Conservation (phyloP, 2,113 vertebrate genomes). For the Formicarius rufipectus region DNA sequence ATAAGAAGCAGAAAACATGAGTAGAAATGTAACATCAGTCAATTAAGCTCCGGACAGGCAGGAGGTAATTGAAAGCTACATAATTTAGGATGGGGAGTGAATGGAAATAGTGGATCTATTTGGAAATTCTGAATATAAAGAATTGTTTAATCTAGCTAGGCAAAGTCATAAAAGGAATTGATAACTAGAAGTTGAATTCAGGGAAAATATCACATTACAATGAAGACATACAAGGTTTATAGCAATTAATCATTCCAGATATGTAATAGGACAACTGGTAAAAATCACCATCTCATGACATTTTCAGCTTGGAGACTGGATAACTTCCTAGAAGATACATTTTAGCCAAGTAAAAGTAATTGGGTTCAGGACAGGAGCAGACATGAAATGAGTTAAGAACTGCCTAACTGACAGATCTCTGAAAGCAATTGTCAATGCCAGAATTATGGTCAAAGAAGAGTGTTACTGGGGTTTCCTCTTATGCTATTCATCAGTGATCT, state of each 20-base stretch:
- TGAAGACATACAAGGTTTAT: background rate
- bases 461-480: background rate
- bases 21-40: background rate
- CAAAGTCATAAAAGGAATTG: background rate
- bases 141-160: background rate
- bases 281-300: slow-evolving; percentile 34
- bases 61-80: background rate
- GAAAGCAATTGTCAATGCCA: slow-evolving; percentile 49
- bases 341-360: slow-evolving; percentile 43
- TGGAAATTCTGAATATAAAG: background rate
- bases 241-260: slow-evolving; percentile 23
- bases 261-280: background rate
- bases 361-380: slow-evolving; percentile 37
- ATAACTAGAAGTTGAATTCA: background rate
- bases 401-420: slow-evolving; percentile 36
- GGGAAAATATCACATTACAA: background rate
- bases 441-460: slow-evolving; percentile 28
- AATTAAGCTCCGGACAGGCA: background rate
- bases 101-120: background rate
- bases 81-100: background rate
- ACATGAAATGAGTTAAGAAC: slow-evolving; percentile 56
- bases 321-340: background rate
- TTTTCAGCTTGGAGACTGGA: slow-evolving; percentile 24
- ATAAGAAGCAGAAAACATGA: background rate
- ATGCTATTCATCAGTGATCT: slow-evolving; percentile 10